Base-by-base conservation (phyloP, 2,113 vertebrate genomes). In the Rattus rattus region DNA sequence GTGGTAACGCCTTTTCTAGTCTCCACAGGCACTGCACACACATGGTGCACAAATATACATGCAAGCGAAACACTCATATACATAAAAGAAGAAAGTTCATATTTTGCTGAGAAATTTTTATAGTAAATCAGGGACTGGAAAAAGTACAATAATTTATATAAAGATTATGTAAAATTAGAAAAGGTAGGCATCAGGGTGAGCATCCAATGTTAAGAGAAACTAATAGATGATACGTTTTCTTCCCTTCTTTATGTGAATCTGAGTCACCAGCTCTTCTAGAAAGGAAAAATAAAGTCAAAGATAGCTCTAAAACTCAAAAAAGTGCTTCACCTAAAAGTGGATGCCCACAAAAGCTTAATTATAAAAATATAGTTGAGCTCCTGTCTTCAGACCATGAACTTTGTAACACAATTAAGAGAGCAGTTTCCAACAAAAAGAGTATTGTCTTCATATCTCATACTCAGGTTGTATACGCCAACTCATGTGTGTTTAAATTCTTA, bases 261-360 rank as follows among this genome's bases (percentile, higher is more conserved):
- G 30, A 83, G 47, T 87, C 61, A 69, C 73, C 52, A 89, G 43
- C 75, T 85, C 70, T 86, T 93, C 65, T 72, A 79, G 63, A 85
- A 89, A 86, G 63, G 69, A 81, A 96, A 95, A 90, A 47, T 75
- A 56, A 77, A n/a, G 56, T 90, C 67, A 80, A 90, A 90, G 54
- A 59, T 79, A 91, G 88, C 94, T 72, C 28, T 72, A 28, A 94
- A 90, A 76, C 33, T 70, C 80, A 69, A 20, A 22, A 84, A 59
- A 81, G 36, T 28, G 26, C 7, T 12, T 95, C 13, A 17, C 14
- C 47, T 95, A 39, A 92, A 93, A 90, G 61, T 84, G 1, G 49
- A 59, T 77, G 52, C 24, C 24, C 28, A 56, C 49, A 63, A 89
- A 94, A 61, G 65, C 91, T 92, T 65, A 67, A 81, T 95, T 91